phyloP scores from a whole-genome alignment of 1,140 invertebrate species.

The Oppia nitens region DNA sequence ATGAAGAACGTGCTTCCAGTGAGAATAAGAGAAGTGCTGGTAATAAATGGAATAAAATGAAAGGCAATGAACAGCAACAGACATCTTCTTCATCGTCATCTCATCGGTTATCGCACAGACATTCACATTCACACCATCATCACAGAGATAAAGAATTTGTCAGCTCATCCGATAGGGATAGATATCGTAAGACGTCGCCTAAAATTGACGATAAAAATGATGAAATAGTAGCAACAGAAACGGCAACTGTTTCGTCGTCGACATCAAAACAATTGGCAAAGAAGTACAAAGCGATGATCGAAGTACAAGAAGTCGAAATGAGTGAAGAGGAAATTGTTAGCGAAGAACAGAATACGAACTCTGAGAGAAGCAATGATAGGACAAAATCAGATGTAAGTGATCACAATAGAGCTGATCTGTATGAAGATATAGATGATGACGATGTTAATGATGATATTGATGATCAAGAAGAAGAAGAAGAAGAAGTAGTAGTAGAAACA shows the following conservation, averaged over 20 bases:
- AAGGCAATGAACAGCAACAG: not conserved
- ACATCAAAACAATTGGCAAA: not conserved
- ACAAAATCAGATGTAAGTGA: not conserved
- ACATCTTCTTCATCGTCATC: too few species aligned
- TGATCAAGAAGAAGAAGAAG: not conserved
- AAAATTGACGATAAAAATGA: too few species aligned
- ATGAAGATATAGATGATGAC: not conserved
- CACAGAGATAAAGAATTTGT: too few species aligned
- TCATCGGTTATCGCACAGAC: too few species aligned
- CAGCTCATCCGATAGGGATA: not conserved
- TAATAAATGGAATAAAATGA: not conserved
- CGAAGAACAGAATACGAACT: not conserved
- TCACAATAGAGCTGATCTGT: not conserved
- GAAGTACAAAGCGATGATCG: not conserved
- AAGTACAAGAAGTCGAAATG: not conserved
- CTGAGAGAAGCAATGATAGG: not conserved
- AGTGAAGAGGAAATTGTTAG: not conserved
- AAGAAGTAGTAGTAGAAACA: not conserved
- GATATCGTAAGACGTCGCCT: not conserved
- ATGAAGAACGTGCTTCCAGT: not conserved
- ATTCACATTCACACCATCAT: too few species aligned
- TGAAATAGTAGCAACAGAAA: not conserved
- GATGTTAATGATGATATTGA: not conserved
- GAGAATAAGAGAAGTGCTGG: not conserved
- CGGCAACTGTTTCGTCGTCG: not conserved